phyloP scores from a whole-genome alignment of 1,140 invertebrate genomes.

The Stegodyphus dumicola region DNA sequence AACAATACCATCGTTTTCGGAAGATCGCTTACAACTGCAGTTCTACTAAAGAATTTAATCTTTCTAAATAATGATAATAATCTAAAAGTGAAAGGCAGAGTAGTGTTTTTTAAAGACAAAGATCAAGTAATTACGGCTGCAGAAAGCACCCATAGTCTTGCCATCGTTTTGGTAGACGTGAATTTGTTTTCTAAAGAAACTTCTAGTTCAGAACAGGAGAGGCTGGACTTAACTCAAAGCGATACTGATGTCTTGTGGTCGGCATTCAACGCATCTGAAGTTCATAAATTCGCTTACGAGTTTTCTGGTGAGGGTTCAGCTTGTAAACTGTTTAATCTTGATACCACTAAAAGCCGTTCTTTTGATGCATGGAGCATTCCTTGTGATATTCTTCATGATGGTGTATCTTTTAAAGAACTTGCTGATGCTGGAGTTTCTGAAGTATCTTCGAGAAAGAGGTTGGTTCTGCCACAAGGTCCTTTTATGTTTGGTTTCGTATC shows the following conservation, averaged over 20 bases:
- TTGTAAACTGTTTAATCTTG: slow-evolving; percentile 31
- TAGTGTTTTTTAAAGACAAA: slow-evolving; percentile 26
- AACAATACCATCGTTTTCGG: slow-evolving; percentile 39
- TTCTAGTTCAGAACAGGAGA: not conserved
- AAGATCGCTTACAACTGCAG: slow-evolving; percentile 1
- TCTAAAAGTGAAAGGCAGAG: slow-evolving; percentile 12
- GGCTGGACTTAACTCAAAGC: slow-evolving; percentile 8
- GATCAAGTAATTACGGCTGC: not conserved
- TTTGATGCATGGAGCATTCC: slow-evolving; percentile 41
- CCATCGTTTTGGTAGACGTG: slow-evolving; percentile 24
- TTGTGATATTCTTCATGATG: slow-evolving; percentile 5
- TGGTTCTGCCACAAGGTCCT: slow-evolving; percentile 29
- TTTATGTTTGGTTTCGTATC: slow-evolving; percentile 54
- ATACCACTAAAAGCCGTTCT: not conserved
- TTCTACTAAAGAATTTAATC: slow-evolving; percentile 27
- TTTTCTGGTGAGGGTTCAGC: too few relatives aligned
- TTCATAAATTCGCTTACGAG: slow-evolving; percentile 15
- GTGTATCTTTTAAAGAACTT: not conserved
- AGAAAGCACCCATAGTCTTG: not conserved
- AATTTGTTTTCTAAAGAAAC: slow-evolving; percentile 37
- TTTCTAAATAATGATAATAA: not conserved
- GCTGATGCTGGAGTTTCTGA: slow-evolving; percentile 5
- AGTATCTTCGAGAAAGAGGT: slow-evolving; percentile 5
- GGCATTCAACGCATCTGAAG: slow-evolving; percentile 23
- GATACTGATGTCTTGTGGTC: slow-evolving; percentile 42